Percentiles rank a stretch among this genome's conserved stretches.
Evolutionary conservation across 2,797 vertebrate genomes (phyloP).

Genomic region (Alectoris magna): DNA sequence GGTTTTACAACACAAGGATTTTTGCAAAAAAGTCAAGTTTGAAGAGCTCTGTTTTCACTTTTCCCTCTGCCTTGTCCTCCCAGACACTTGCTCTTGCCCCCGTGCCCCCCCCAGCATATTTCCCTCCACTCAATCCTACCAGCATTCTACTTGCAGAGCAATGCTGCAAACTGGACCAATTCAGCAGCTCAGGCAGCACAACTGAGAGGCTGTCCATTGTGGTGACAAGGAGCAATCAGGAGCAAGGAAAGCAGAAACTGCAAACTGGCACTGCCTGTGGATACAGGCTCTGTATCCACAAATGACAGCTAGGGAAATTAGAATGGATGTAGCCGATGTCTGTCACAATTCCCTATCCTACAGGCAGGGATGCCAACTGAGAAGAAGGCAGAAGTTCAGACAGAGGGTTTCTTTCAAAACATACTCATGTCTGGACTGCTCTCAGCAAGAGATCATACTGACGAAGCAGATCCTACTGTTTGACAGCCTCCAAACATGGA

Average conservation of each 20-base stretch:
- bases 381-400: slow-evolving; percentile 5
- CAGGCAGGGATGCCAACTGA: background rate
- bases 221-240: fast-evolving
- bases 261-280: background rate
- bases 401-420: slow-evolving; percentile 43
- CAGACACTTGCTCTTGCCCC: background rate
- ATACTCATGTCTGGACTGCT: background rate
- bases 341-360: background rate
- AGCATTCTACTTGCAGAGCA: background rate
- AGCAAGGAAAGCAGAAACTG: background rate
- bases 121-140: background rate
- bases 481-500: fast-evolving
- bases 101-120: no score
- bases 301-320: background rate
- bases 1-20: background rate
- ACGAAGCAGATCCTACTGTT: background rate
- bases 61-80: background rate
- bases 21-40: background rate
- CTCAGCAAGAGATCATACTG: background rate
- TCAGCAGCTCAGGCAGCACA: background rate
- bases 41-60: background rate
- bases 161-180: fast-evolving
- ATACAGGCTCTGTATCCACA: background rate
- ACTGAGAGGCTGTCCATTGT: background rate
- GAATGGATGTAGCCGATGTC: background rate